Percentiles rank a stretch among this genome's conserved stretches.
Evolutionary conservation across 2,113 vertebrate species (phyloP).

Genomic region (Pogonocichla stellata): DNA sequence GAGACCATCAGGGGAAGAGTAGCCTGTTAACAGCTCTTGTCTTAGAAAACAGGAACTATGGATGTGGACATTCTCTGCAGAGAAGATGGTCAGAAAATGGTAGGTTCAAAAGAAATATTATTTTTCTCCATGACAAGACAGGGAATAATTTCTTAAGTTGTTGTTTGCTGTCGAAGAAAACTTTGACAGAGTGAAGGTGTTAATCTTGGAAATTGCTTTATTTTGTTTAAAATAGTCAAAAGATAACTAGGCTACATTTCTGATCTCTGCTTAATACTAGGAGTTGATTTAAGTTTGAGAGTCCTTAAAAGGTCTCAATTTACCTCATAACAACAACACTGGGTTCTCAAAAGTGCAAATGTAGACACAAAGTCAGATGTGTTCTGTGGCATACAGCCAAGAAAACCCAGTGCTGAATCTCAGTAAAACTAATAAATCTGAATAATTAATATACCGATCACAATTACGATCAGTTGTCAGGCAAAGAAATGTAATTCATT

Average conservation of each 20-base stretch:
- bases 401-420: not conserved
- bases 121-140: not conserved
- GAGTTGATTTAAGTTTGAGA: not conserved
- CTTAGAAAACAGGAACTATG: not conserved
- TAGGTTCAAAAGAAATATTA: constrained; percentile 5
- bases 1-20: not conserved
- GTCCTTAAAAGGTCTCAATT: not conserved
- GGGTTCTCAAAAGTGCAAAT: not conserved
- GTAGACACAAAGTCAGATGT: not conserved
- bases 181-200: not conserved
- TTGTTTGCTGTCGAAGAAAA: not conserved
- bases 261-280: not conserved
- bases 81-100: not conserved
- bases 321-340: not conserved
- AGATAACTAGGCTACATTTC: not conserved
- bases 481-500: not conserved
- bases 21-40: not conserved
- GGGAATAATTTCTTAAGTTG: not conserved
- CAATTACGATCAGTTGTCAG: not conserved
- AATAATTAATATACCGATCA: not conserved
- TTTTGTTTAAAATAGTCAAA: not conserved
- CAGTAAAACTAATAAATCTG: not conserved
- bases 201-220: not conserved
- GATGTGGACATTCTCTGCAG: not conserved
- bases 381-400: not conserved